Evolutionary conservation across 2,113 vertebrate genomes (phyloP).

Genomic region (Lepidiolamprologus cunningtoni): DNA sequence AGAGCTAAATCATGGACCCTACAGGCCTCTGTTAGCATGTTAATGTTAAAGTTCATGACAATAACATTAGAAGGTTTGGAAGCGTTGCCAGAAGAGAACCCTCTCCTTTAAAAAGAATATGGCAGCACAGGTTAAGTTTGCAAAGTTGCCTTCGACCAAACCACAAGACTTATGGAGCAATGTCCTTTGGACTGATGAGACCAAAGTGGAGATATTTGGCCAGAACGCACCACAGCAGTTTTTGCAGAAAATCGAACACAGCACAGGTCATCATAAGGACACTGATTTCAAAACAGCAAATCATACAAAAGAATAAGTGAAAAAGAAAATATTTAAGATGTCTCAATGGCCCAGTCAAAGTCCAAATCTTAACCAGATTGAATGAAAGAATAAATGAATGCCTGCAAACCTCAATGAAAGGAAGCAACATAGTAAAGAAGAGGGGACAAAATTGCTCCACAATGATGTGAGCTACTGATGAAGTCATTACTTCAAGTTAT

Average conservation of each 20-base stretch:
- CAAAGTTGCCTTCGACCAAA: rapidly evolving
- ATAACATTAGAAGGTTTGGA: neutral
- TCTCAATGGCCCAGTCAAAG: neutral
- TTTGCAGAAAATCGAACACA: neutral
- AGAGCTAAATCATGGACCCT: neutral
- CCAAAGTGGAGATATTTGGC: neutral
- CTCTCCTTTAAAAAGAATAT: neutral
- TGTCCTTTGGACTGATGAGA: neutral
- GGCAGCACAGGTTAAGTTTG: neutral
- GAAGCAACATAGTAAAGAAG: neutral
- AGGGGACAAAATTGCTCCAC: neutral
- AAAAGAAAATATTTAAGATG: neutral
- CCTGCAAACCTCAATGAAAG: neutral
- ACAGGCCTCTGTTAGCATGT: neutral
- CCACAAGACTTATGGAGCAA: neutral
- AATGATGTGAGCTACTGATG: neutral
- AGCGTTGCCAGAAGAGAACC: neutral
- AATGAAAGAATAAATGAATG: neutral
- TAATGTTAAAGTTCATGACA: neutral
- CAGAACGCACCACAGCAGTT: neutral
- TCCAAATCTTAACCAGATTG: neutral
- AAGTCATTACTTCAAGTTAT: neutral
- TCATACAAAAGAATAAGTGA: neutral
- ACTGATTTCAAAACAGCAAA: neutral
- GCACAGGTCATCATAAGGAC: neutral